A percentile compares a stretch with the other conserved stretches of the same genome.
These are phyloP conservation scores for Zaprionus capensis DNA, from an alignment of 1,140 invertebrate species.

Conservation along the genomic window DNA sequence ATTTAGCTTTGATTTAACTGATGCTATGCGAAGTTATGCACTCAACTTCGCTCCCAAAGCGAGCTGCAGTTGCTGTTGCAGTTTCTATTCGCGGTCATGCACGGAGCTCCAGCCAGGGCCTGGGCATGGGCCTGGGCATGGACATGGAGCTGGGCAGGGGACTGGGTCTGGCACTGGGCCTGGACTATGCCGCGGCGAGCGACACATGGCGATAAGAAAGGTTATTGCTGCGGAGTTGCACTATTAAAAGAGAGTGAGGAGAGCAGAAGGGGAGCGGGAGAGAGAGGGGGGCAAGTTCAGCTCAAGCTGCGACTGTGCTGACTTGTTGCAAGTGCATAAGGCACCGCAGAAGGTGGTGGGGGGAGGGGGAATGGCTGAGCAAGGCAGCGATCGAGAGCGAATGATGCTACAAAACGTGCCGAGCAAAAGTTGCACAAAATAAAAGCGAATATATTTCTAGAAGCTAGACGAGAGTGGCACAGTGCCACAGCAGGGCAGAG, in stretches of 20 bases:
- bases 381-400: slow-evolving; percentile 7
- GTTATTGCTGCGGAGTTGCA: slow-evolving; percentile 56
- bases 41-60: slow-evolving; percentile 16
- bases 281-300: slow-evolving; percentile 1
- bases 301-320: slow-evolving; percentile 18
- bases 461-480: slow-evolving; percentile 1
- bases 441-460: slow-evolving; percentile 31
- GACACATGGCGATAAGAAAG: slow-evolving; percentile 70
- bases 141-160: slow-evolving; percentile 3
- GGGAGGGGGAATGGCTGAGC: neutral
- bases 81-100: slow-evolving; percentile 26
- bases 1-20: slow-evolving; percentile 78
- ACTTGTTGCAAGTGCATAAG: slow-evolving; percentile 66
- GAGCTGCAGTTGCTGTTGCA: neutral
- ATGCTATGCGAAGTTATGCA: slow-evolving; percentile 77
- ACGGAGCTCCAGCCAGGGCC: slow-evolving; percentile 11
- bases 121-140: slow-evolving; percentile 7
- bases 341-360: neutral
- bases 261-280: neutral
- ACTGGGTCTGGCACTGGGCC: slow-evolving; percentile 1
- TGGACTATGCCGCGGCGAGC: slow-evolving; percentile 21
- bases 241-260: slow-evolving; percentile 46
- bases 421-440: slow-evolving; percentile 42
- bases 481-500: neutral
- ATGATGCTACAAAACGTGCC: slow-evolving; percentile 48